Conservation (phyloP, 2,888 invertebrate genomes). For the Leptopilina myrica region DNA sequence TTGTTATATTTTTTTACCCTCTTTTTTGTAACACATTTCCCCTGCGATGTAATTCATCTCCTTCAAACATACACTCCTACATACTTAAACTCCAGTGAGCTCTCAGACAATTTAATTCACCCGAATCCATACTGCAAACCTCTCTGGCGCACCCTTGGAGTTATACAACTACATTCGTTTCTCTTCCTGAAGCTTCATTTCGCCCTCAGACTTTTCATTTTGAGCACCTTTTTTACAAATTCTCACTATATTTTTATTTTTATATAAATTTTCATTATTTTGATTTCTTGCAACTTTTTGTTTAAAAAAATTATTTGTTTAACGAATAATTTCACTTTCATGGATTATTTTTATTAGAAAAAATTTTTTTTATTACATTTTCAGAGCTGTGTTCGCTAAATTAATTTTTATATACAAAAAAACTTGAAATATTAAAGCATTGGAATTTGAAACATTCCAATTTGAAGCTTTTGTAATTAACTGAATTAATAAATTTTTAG, state of each 20-base stretch:
- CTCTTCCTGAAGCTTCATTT: background rate
- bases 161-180: constrained; percentile 10
- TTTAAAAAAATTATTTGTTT: background rate
- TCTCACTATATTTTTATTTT: background rate
- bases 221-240: background rate
- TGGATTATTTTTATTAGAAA: too few species aligned
- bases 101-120: constrained; percentile 29
- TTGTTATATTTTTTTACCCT: background rate
- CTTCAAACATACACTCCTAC: constrained; percentile 24
- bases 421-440: too few species aligned
- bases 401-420: too few species aligned
- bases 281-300: background rate
- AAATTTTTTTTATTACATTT: too few species aligned
- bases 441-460: too few species aligned
- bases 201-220: background rate
- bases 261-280: background rate
- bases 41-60: constrained; percentile 21
- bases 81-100: background rate
- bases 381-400: too few species aligned
- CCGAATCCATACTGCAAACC: constrained; percentile 24
- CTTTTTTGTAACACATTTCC: background rate
- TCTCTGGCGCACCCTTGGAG: background rate
- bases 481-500: too few species aligned
- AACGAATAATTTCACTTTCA: too few species aligned
- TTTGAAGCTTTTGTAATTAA: too few species aligned